Evolutionary conservation across 2,888 invertebrate species (phyloP), one percentile per base, ranked within the genome.

Genomic region (Leucophenga maculata): DNA sequence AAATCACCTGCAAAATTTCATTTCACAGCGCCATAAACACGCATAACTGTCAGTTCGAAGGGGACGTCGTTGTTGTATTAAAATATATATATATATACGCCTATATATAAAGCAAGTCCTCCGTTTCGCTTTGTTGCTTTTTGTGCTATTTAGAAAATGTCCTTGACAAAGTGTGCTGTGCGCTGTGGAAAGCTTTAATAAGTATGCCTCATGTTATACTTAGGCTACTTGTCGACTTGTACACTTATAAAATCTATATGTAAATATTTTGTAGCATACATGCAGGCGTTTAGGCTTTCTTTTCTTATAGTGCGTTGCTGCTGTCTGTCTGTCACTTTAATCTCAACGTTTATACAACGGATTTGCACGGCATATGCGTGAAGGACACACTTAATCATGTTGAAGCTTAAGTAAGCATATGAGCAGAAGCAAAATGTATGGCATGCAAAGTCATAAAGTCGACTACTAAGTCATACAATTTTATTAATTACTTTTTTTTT

Each of bases 1-100:
- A 85, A 81, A 81, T 81, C 83, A 81, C 81, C 81, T 81, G 81
- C 81, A 80, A 81, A 83, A 85, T 85, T 85, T 81, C 84, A 81
- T 81, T 81, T 81, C 81, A 81, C 81, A 81, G 81, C 72, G 76
- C 78, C 65, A 75, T 81, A 84, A 84, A 75, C 85, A 81, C 83
- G 77, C 77, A 75, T 64, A 64, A 64, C 31, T 64, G 62, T 64
- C 62, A 64, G 62, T 64, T 55, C 39, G 9, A 6, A 60, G 2
- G 9, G 3, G 22, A 6, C 8, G 39, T 11, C 1, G 39, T 11
- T 3, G 39, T 11, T 11, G 39, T 11, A 9, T 39, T 11, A 39
- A 39, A 3, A 11, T 39, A 39, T 6, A 39, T 6, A 39, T 3
- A 26, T 4, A 26, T n/a, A n/a, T n/a, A 46, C 14, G 3, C n/a